Base-by-base conservation (phyloP, 1,140 invertebrate genomes). In the Heliconius hermathena region DNA sequence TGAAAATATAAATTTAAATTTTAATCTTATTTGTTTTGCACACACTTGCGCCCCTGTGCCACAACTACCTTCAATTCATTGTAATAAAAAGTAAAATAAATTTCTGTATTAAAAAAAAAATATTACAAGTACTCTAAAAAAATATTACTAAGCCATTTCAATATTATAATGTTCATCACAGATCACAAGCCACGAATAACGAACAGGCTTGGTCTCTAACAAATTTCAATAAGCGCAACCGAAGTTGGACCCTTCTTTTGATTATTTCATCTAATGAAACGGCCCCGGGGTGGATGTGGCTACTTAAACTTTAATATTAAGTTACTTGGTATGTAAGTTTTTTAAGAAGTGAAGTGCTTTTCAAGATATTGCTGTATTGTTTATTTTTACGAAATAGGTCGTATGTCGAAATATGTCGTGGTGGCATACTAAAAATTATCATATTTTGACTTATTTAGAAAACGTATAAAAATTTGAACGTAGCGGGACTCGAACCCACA, bases 201-300 rank as follows among this genome's bases (percentile, higher is more conserved):
- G n/a, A n/a, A n/a, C 38, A 54, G 49, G 54, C 74, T 71, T 41
- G 16, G 46, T 20, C 41, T 36, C 22, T n/a, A 74, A 79, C 66
- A 52, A 79, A 74, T 74, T 79, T 79, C 78, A 79, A 79, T 79
- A 74, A 71, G 49, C 22, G 18, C 60, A 66, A 74, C n/a, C 46
- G 70, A 79, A 71, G 36, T 74, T 70, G 13, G 33, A 26, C 26
- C 41, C 16, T 75, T 57, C 18, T 22, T 46, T 33, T 71, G n/a
- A 29, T 78, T 73, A 70, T 74, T 74, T 74, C 73, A 8, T 73
- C 36, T 73, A 73, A 78, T 60, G 71, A 78, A 72, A 73, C 70
- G 49, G 29, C 38, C 71, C 71, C 13, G 49, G 16, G 71, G 33
- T 46, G 18, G 74, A 70, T 71, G 60, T 41, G 74, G 41, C 49